Base-by-base conservation (phyloP, 2,888 invertebrate species). In the Agriopis aurantiaria region DNA sequence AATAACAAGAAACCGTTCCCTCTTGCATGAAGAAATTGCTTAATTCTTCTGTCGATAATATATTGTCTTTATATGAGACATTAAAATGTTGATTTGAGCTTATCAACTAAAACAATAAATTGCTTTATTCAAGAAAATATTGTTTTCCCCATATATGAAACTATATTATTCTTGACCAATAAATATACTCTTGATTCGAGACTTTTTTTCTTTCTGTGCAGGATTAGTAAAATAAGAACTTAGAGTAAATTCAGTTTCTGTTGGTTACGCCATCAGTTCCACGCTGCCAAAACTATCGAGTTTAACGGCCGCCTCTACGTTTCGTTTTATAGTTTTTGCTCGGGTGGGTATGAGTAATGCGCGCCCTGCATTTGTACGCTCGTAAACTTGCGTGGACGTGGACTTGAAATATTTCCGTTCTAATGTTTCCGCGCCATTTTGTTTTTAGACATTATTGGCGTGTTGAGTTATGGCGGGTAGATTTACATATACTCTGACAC, bases 291-390 rank as follows among this genome's bases (percentile, higher is more conserved):
- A 65, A 60, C 60, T 59, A 70, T 61, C 53, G 66, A 65, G 59
- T 57, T 68, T 71, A 57, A 71, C 68, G 71, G 45, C 61, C 57
- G 53, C 48, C 14, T 14, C 62, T 68, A 65, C 61, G 64, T 60
- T 61, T 51, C 59, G 61, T 61, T 71, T 71, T 71, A 71, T 71
- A 71, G 71, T 71, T 68, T 68, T 61, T 61, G 67, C 68, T 63
- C 40, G 61, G 58, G 49, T 51, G 66, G 51, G 55, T 59, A 59
- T 63, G 70, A 71, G 70, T 67, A 59, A 71, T 67, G 70, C 59
- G 33, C 46, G 45, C 48, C 65, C 61, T 65, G 65, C 60, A 69
- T 67, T 65, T 63, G 62, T 51, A 43, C 59, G 58, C 66, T 66
- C 66, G 66, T 71, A 66, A 66, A 59, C 45, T 71, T 51, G 3